phyloP scores from a whole-genome alignment of 2,113 vertebrate genomes.

The Prietella phreatophila region DNA sequence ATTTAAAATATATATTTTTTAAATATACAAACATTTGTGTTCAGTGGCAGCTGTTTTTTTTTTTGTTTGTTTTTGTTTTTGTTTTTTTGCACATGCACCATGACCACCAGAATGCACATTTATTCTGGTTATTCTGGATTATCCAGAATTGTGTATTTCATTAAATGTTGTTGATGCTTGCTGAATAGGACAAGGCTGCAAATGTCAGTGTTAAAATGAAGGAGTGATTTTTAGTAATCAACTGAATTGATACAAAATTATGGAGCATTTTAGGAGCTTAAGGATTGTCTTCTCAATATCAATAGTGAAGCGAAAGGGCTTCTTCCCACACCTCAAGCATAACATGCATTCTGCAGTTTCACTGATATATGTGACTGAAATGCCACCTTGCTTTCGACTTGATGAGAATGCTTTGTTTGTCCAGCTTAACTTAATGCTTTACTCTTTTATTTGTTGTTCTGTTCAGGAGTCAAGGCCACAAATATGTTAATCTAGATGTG shows the following conservation, averaged over 20 bases:
- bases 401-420: background rate
- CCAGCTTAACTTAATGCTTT: background rate
- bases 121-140: background rate
- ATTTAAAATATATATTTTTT: too few relatives aligned
- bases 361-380: background rate
- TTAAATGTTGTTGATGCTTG: background rate
- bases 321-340: background rate
- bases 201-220: background rate
- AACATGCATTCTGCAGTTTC: background rate
- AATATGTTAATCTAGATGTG: background rate
- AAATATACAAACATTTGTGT: too few relatives aligned
- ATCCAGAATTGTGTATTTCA: background rate
- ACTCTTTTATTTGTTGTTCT: constrained; percentile 9
- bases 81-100: background rate
- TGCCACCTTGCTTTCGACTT: background rate
- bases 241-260: background rate
- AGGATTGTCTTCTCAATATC: background rate
- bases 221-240: background rate
- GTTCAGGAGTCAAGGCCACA: constrained; percentile 1
- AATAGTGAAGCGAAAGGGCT: background rate
- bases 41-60: background rate
- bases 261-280: background rate
- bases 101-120: background rate
- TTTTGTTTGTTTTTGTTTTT: background rate
- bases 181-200: background rate